A percentile compares a stretch with the other conserved stretches of the same genome.
These are phyloP conservation scores for Lycophotia porphyrea DNA, from an alignment of 2,888 invertebrate species.

Conservation along the genomic window DNA sequence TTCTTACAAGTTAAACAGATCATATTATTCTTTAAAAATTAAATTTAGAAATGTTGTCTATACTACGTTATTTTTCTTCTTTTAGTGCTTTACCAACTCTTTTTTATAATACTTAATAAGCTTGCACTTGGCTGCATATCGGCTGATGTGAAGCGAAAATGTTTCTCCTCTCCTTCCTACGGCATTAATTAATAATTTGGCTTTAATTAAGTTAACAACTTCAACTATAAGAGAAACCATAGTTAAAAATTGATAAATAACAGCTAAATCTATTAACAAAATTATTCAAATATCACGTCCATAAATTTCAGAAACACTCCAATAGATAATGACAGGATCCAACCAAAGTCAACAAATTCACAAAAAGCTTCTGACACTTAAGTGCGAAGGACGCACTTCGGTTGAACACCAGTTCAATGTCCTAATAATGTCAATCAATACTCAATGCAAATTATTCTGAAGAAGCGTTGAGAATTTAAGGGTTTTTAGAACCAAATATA, in stretches of 20 bases:
- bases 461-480: background rate
- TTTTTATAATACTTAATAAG: background rate
- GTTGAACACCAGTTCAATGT: conserved; percentile 30
- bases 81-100: background rate
- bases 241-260: background rate
- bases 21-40: background rate
- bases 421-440: conserved; percentile 36
- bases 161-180: background rate
- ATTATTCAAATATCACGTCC: background rate
- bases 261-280: background rate
- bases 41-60: background rate
- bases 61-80: background rate
- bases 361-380: conserved; percentile 33
- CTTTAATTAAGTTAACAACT: no score
- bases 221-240: background rate
- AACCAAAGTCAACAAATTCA: background rate
- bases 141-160: background rate
- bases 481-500: background rate
- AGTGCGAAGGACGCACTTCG: conserved; percentile 22
- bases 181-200: no score
- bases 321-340: conserved; percentile 12
- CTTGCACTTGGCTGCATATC: background rate
- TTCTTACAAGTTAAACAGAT: background rate
- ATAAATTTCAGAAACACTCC: background rate
- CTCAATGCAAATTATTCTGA: conserved; percentile 44